A percentile compares a stretch with the other conserved stretches of the same genome.
Conservation (phyloP, 2,888 invertebrate genomes). For the Allygus modestus region DNA sequence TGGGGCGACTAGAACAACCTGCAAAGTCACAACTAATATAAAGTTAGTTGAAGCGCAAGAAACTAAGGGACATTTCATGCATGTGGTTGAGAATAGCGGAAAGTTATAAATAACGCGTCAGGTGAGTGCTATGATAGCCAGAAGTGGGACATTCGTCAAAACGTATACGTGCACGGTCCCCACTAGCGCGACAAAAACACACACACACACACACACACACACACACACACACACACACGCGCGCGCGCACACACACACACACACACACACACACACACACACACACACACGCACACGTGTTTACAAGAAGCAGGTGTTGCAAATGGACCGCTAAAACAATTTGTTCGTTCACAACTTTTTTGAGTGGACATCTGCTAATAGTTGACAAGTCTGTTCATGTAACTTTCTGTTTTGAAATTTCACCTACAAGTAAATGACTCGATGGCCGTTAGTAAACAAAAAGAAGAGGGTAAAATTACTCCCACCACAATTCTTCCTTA, state of each 20-base stretch:
- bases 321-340: neutral
- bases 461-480: too few relatives aligned
- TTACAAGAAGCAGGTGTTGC: neutral
- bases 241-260: constrained; percentile 25
- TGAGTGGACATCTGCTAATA: neutral
- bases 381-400: neutral
- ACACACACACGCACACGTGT: constrained; percentile 9
- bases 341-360: constrained; percentile 22
- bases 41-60: too few relatives aligned
- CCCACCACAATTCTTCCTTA: too few relatives aligned
- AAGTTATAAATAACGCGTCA: constrained; percentile 31
- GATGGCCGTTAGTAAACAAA: too few relatives aligned
- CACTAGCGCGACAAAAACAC: constrained; percentile 24
- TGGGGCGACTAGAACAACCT: too few relatives aligned
- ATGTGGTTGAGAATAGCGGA: too few relatives aligned
- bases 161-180: too few relatives aligned
- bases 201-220: constrained; percentile 47
- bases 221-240: constrained; percentile 48
- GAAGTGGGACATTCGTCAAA: neutral
- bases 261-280: constrained; percentile 42
- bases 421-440: too few relatives aligned
- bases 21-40: too few relatives aligned
- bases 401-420: too few relatives aligned
- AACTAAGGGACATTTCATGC: too few relatives aligned
- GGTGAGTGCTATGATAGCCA: constrained; percentile 20